Evolutionary conservation across 2,113 vertebrate genomes (phyloP).

Genomic region (Chloropsis hardwickii): DNA sequence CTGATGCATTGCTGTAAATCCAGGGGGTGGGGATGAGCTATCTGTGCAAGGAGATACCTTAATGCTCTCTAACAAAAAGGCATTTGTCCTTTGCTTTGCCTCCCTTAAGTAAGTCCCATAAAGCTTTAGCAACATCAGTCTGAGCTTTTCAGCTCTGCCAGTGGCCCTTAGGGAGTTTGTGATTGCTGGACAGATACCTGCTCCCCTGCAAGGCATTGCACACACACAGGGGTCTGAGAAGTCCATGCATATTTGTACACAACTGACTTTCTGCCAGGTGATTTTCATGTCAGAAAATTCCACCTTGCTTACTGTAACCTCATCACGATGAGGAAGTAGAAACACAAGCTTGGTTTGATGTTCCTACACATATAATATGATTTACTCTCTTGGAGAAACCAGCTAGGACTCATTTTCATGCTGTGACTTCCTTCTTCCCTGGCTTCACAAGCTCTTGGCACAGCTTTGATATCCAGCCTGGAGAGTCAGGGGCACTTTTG

Average conservation of each 20-base stretch:
- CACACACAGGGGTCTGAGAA: neutral
- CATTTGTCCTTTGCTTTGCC: neutral
- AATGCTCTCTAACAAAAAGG: neutral
- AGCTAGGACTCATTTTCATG: neutral
- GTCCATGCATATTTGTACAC: neutral
- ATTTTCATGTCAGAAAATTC: conserved; percentile 13
- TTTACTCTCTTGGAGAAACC: neutral
- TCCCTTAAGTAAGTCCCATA: neutral
- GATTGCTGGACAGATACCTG: neutral
- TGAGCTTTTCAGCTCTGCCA: neutral
- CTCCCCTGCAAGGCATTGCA: neutral
- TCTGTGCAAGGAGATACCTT: neutral
- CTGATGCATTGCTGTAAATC: neutral
- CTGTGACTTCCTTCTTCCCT: neutral
- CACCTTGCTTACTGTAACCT: neutral
- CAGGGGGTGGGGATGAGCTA: neutral
- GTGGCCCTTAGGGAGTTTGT: neutral
- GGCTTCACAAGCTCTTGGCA: neutral
- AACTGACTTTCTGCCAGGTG: neutral
- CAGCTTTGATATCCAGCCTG: neutral
- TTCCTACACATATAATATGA: neutral
- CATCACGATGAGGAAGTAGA: neutral
- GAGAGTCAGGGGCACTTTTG: neutral
- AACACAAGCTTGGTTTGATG: neutral
- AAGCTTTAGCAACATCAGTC: neutral